Percentiles rank a stretch among this genome's conserved stretches.
Evolutionary conservation across 2,888 invertebrate species (phyloP).

Genomic region (Metellina segmentata): DNA sequence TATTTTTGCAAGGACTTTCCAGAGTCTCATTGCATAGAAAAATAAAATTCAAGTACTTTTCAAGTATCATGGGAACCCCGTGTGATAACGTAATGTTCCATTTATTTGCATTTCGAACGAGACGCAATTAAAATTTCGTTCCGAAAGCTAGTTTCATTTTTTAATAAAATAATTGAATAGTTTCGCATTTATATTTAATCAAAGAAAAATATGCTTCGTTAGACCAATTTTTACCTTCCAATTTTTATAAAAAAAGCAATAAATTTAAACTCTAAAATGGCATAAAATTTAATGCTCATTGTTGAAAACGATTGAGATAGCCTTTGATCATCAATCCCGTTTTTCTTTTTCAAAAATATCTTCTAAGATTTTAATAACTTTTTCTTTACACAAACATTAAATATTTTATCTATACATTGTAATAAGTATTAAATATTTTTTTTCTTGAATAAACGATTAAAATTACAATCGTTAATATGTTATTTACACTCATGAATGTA

Average conservation of each 20-base stretch:
- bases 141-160: no score
- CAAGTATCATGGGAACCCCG: no score
- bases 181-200: no score
- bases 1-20: no score
- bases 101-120: no score
- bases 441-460: slow-evolving; percentile 20
- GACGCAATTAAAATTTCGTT: no score
- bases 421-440: slow-evolving; percentile 24
- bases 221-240: no score
- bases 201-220: no score
- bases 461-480: not conserved
- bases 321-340: not conserved
- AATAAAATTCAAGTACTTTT: no score
- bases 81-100: no score
- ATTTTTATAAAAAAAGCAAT: not conserved
- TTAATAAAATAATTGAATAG: no score
- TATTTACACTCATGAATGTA: slow-evolving; percentile 37
- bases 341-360: slow-evolving; percentile 34
- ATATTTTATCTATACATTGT: slow-evolving; percentile 19
- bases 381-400: slow-evolving; percentile 12
- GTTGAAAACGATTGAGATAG: not conserved
- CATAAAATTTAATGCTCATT: not conserved
- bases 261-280: not conserved
- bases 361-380: not conserved
- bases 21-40: no score